These are phyloP conservation scores for Amphipyra berbera DNA, from an alignment of 2,888 invertebrate genomes.

Conservation along the genomic window DNA sequence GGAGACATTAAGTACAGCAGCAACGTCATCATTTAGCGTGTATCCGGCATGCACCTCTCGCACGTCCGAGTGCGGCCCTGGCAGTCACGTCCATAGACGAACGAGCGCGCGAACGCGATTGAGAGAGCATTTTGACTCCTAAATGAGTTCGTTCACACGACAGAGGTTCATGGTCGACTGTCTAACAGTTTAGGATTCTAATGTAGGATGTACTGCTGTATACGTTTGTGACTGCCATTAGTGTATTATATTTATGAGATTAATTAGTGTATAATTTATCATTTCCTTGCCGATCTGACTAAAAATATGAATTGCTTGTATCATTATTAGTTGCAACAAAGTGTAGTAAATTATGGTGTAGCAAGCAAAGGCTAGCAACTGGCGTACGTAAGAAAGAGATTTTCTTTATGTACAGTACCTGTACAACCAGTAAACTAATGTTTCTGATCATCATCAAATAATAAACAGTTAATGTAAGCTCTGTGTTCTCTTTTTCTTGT, in stretches of 20 bases:
- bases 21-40: slow-evolving; percentile 53
- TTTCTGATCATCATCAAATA: too few species aligned
- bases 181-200: slow-evolving; percentile 43
- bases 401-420: too few species aligned
- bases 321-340: not conserved
- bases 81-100: slow-evolving; percentile 78
- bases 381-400: not conserved
- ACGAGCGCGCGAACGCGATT: slow-evolving; percentile 67
- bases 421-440: too few species aligned
- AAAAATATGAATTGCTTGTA: not conserved
- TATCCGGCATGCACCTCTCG: slow-evolving; percentile 52
- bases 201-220: slow-evolving; percentile 52
- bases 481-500: slow-evolving; percentile 7
- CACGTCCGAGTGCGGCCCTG: slow-evolving; percentile 58
- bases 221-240: slow-evolving; percentile 42
- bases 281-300: slow-evolving; percentile 11
- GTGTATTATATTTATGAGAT: slow-evolving; percentile 35
- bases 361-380: not conserved
- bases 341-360: not conserved
- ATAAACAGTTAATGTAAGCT: too few species aligned
- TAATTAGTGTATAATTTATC: slow-evolving; percentile 42
- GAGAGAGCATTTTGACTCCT: slow-evolving; percentile 82
- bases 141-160: slow-evolving; percentile 84
- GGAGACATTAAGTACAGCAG: slow-evolving; percentile 46
- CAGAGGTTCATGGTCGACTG: slow-evolving; percentile 57